phyloP scores from a whole-genome alignment of 2,797 vertebrate genomes.

The Centropyge bicolor region DNA sequence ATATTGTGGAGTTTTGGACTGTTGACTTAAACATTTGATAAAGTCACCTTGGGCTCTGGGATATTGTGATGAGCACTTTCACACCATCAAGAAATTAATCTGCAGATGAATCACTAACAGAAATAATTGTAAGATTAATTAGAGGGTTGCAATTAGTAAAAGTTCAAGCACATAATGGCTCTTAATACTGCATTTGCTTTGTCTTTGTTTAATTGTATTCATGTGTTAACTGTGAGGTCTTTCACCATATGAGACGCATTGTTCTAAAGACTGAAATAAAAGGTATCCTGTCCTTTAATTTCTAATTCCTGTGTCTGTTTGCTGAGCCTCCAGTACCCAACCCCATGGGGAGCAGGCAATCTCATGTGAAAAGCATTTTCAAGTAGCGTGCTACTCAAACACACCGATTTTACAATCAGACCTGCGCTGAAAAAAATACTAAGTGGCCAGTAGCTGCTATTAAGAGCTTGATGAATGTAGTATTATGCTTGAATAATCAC shows the following conservation, averaged over 20 bases:
- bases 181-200: neutral
- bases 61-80: neutral
- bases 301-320: constrained; percentile 36
- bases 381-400: constrained; percentile 51
- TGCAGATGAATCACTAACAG: neutral
- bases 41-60: neutral
- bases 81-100: neutral
- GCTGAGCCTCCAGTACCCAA: constrained; percentile 22
- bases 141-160: neutral
- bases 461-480: constrained; percentile 15
- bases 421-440: neutral
- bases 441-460: constrained; percentile 22
- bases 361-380: constrained; percentile 63
- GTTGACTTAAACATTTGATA: neutral
- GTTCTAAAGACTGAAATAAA: constrained; percentile 14
- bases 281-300: constrained; percentile 13
- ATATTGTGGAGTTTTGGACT: neutral
- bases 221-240: neutral
- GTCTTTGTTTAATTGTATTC: constrained; percentile 10
- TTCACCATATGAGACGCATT: constrained; percentile 2
- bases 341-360: constrained; percentile 48
- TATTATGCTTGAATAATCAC: constrained; percentile 5
- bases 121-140: neutral
- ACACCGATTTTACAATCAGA: constrained; percentile 49
- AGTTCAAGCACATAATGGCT: neutral